Evolutionary conservation across 1,140 invertebrate species (phyloP).

Genomic region (Andricus grossulariae): DNA sequence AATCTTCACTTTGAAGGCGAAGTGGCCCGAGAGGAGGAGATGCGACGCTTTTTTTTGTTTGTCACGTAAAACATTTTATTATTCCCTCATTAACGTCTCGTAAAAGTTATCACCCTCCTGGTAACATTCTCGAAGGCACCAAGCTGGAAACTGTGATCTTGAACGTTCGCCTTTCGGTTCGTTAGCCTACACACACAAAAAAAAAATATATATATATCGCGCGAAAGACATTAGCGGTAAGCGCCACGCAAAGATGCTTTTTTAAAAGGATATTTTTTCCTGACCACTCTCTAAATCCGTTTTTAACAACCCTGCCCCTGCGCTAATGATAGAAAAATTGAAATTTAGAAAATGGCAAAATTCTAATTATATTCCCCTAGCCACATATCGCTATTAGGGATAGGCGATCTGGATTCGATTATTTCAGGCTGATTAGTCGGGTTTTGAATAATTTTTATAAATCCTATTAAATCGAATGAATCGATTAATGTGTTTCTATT

Average conservation of each 20-base stretch:
- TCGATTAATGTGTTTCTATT: too few species aligned
- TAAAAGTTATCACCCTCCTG: conserved; percentile 19
- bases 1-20: conserved; percentile 26
- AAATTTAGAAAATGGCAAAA: background rate
- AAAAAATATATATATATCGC: background rate
- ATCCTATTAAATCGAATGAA: too few species aligned
- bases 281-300: background rate
- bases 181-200: conserved; percentile 2
- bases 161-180: conserved; percentile 7
- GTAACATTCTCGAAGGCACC: conserved; percentile 14
- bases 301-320: background rate
- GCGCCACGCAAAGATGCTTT: background rate
- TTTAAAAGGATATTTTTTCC: background rate
- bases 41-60: conserved; percentile 26
- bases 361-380: too few species aligned
- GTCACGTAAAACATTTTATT: conserved; percentile 19
- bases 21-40: conserved; percentile 18
- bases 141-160: conserved; percentile 8
- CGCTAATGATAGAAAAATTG: background rate
- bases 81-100: conserved; percentile 29
- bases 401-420: too few species aligned
- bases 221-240: conserved; percentile 7
- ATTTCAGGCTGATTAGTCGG: too few species aligned
- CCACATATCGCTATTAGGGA: too few species aligned
- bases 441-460: too few species aligned